Percentiles rank a stretch among this genome's conserved stretches.
phyloP scores from a whole-genome alignment of 1,140 invertebrate species.

The Oedothorax gibbosus region DNA sequence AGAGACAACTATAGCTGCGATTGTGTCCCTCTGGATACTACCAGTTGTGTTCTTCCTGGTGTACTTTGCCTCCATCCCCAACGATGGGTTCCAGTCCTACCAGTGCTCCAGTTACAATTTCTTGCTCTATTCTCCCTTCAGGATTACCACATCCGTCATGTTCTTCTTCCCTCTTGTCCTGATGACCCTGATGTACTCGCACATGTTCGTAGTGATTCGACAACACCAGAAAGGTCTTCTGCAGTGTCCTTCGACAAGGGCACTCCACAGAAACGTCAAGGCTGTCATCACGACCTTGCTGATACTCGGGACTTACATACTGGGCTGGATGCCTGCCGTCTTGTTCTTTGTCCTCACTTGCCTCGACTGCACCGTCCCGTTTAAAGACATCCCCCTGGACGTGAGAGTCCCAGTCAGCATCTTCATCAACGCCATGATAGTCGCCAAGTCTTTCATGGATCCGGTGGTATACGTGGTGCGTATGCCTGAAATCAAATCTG shows the following conservation, averaged over 20 bases:
- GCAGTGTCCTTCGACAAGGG: conserved; percentile 20
- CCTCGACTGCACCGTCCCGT: conserved; percentile 68
- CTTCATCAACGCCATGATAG: conserved; percentile 70
- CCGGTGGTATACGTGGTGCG: conserved; percentile 78
- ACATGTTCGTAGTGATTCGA: conserved; percentile 74
- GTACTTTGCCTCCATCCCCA: conserved; percentile 70
- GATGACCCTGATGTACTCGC: conserved; percentile 74
- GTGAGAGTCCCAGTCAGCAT: conserved; percentile 58
- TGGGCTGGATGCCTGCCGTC: conserved; percentile 77
- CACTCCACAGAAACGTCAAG: conserved; percentile 71
- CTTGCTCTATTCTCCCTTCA: conserved; percentile 67
- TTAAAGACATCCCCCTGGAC: conserved; percentile 29
- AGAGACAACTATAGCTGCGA: conserved; percentile 68
- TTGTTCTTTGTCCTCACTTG: conserved; percentile 72
- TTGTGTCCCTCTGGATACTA: conserved; percentile 73
- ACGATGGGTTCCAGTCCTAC: conserved; percentile 69
- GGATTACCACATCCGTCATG: conserved; percentile 67
- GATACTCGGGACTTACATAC: conserved; percentile 74
- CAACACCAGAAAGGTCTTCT: conserved; percentile 71
- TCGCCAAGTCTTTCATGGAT: conserved; percentile 76
- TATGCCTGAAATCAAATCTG: conserved; percentile 74
- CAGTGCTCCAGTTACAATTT: conserved; percentile 57
- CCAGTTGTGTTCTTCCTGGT: conserved; percentile 71
- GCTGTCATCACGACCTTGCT: conserved; percentile 76
- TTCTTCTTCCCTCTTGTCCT: conserved; percentile 71